Evolutionary conservation across 2,797 vertebrate species (phyloP).

Genomic region (Melanotaenia maccullochi): DNA sequence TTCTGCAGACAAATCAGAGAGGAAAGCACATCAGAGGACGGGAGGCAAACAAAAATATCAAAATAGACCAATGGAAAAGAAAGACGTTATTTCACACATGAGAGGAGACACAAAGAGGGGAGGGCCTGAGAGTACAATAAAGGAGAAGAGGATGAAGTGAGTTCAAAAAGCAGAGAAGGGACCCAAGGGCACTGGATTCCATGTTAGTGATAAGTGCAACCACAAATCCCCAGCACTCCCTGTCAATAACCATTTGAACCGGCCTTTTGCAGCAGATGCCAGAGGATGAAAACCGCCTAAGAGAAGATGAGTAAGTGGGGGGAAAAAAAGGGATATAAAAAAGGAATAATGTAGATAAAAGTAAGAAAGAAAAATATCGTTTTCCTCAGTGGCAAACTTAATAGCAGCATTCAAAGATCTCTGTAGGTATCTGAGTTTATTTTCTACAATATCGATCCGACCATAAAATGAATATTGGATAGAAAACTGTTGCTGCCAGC

Average conservation of each 20-base stretch:
- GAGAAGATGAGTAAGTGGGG: constrained; percentile 20
- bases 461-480: constrained; percentile 38
- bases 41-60: constrained; percentile 15
- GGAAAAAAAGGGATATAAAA: constrained; percentile 8
- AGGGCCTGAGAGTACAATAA: constrained; percentile 54
- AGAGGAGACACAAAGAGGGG: constrained; percentile 26
- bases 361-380: constrained; percentile 18
- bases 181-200: constrained; percentile 68
- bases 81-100: constrained; percentile 35
- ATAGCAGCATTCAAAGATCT: constrained; percentile 21
- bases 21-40: constrained; percentile 28
- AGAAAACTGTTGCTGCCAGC: constrained; percentile 10
- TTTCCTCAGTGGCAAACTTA: constrained; percentile 23
- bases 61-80: constrained; percentile 33
- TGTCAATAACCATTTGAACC: constrained; percentile 77
- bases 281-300: constrained; percentile 48
- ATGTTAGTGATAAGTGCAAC: constrained; percentile 72
- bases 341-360: constrained; percentile 21
- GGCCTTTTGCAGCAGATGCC: constrained; percentile 60
- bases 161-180: constrained; percentile 42
- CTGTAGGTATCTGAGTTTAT: constrained; percentile 31
- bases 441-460: constrained; percentile 33
- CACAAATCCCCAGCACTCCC: constrained; percentile 71
- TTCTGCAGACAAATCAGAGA: constrained; percentile 68
- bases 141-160: constrained; percentile 51